Base-by-base conservation (phyloP, 2,113 vertebrate genomes). In the Indri indri region DNA sequence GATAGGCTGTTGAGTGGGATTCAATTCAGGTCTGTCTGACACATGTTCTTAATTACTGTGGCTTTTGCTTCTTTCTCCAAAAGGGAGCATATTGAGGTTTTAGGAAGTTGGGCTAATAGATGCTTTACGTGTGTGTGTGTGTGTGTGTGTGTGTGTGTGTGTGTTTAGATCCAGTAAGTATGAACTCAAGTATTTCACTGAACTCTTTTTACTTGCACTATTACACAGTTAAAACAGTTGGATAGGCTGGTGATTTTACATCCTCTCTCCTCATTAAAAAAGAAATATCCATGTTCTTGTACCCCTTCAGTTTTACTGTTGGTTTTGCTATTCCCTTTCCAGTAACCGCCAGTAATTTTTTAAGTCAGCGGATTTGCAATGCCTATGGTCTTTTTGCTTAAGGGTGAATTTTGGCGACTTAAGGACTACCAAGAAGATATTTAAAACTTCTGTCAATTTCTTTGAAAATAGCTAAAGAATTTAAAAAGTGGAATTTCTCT, bases 401-500 rank as follows among this genome's bases (percentile, higher is more conserved):
- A 63, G 7, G 70, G 47, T 85, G 22, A 61, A 89, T 96, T 93
- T 94, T 82, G 65, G 54, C 6, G 34, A 94, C 65, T 87, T 84
- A 87, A 52, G 23, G 76, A 76, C 76, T 84, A 85, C 59, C 68
- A 92, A 95, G 66, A 50, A 93, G 42, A 40, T 95, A 91, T 87
- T 94, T 96, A 59, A 94, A 91, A 65, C 89, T 88, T 95, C 74
- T 85, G 47, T 97, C 94, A 80, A 90, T 97, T 97, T 96, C 73
- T 88, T 92, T 95, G 91, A 82, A 97, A 98, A 97, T 59, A 88
- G 1, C 96, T n/a, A 80, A 79, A 96, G 81, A 97, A 74, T 52
- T 77, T 18, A 32, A 0, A 5, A 88, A 42, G 25, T 91, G 68
- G 76, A 88, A 88, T 97, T 98, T 98, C 84, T 73, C 88, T 90